phyloP scores from a whole-genome alignment of 1,140 invertebrate species.

The Drosophila mayri region DNA sequence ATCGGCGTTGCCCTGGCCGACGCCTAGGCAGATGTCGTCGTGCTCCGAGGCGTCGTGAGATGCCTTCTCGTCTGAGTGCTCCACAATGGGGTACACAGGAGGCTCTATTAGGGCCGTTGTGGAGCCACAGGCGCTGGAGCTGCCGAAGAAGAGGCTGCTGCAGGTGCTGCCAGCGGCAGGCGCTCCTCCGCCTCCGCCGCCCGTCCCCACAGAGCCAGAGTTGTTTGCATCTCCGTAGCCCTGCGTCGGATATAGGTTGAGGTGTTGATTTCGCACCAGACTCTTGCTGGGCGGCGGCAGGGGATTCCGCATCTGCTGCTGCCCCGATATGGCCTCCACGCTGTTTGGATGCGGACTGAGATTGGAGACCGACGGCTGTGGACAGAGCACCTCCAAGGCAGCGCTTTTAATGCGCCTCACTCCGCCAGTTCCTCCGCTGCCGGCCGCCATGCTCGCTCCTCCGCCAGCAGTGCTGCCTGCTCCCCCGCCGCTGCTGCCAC shows the following conservation, averaged over 20 bases:
- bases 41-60: conserved; percentile 49
- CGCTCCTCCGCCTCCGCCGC: not conserved
- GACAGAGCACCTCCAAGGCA: conserved; percentile 88
- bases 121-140: conserved; percentile 86
- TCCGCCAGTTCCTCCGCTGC: conserved; percentile 28
- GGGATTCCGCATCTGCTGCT: conserved; percentile 87
- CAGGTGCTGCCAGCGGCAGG: conserved; percentile 50
- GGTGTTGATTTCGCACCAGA: conserved; percentile 88
- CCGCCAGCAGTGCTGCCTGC: conserved; percentile 44
- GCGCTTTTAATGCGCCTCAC: conserved; percentile 89
- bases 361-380: conserved; percentile 87
- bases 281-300: conserved; percentile 88
- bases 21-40: conserved; percentile 54
- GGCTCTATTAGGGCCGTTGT: conserved; percentile 76
- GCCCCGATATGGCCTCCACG: conserved; percentile 88
- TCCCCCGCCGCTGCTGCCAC: conserved; percentile 44
- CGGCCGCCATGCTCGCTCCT: conserved; percentile 1
- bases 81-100: conserved; percentile 93
- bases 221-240: conserved; percentile 37
- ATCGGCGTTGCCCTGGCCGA: conserved; percentile 18
- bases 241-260: conserved; percentile 87
- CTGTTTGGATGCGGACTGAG: conserved; percentile 89
- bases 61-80: conserved; percentile 91
- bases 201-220: conserved; percentile 25
- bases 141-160: conserved; percentile 89